Evolutionary conservation across 2,113 vertebrate genomes (phyloP), one percentile per base, ranked within the genome.

Genomic region (Pungitius pungitius): DNA sequence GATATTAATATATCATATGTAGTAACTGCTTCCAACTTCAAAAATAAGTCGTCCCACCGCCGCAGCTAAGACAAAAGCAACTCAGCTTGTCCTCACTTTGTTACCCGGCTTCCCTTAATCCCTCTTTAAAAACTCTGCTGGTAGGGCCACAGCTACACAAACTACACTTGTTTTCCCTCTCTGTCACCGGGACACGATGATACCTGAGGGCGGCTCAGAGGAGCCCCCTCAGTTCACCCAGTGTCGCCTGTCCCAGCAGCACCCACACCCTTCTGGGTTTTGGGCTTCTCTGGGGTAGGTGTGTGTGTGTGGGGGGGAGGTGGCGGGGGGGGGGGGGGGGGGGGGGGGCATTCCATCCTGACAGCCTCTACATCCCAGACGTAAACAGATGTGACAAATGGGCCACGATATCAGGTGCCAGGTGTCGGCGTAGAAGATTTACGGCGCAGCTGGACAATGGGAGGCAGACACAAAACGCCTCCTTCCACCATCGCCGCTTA

Each of bases 341-440:
- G 67, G 40, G 11, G 55, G 26, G 71, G 18, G 62, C 56, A 49
- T 75, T 77, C 68, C 65, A 73, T 78, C 60, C 70, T 52, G 22
- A 72, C 71, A 84, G 78, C 81, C 77, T 84, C 64, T 55, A 51
- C 76, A 77, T 85, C 83, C 84, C 86, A 92, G 87, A 93, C 77
- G 57, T 89, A 91, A 92, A 92, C 90, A 93, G 7, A 26, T 69
- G 65, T 90, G 87, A 92, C 90, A 90, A 93, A 94, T 91, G 87
- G 77, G 75, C 74, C 47, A n/a, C 39, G 78, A 77, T 88, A 85
- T 86, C 85, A 80, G 69, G 72, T 93, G 83, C 91, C 90, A 87
- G 78, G 87, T 93, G 87, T 93, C 60, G 39, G 62, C 71, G 40
- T 37, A 42, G 84, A 90, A 86, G 85, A 92, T 89, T 88, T 87